Conservation (phyloP, 2,888 invertebrate genomes). For the Holacanthella duospinosa region DNA sequence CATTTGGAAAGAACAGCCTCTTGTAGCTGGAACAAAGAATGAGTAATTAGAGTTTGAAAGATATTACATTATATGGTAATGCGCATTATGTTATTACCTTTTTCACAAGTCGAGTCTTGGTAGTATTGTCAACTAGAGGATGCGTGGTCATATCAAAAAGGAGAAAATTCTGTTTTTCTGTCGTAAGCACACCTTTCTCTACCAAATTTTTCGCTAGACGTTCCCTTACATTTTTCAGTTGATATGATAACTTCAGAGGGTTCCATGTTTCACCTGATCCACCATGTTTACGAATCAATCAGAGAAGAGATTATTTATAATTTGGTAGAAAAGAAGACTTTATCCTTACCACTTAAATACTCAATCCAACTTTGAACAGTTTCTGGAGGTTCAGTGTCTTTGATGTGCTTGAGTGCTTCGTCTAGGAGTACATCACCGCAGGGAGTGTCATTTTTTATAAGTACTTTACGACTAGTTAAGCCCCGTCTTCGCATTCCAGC, state of each 20-base stretch:
- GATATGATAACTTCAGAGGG: slow-evolving; percentile 93
- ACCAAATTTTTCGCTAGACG: slow-evolving; percentile 97
- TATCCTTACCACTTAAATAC: slow-evolving; percentile 81
- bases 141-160: slow-evolving; percentile 99
- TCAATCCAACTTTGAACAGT: slow-evolving; percentile 99
- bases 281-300: no score
- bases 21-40: slow-evolving; percentile 60
- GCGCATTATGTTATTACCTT: no score
- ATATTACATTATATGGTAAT: no score
- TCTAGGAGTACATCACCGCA: slow-evolving; percentile 72
- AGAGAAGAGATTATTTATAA: no score
- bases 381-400: slow-evolving; percentile 95
- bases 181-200: slow-evolving; percentile 96
- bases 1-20: slow-evolving; percentile 92
- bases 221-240: slow-evolving; percentile 96
- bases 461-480: slow-evolving; percentile 71
- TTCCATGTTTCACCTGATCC: slow-evolving; percentile 99
- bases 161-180: slow-evolving; percentile 98
- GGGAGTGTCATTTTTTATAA: slow-evolving; percentile 75
- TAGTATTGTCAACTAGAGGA: slow-evolving; percentile 87
- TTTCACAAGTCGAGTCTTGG: slow-evolving; percentile 92
- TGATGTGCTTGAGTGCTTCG: slow-evolving; percentile 60
- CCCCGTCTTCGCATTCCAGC: slow-evolving; percentile 93
- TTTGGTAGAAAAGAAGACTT: no score
- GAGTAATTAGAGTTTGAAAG: background rate